A percentile compares a stretch with the other conserved stretches of the same genome.
Evolutionary conservation across 2,797 vertebrate species (phyloP).

Genomic region (Danio kyathit): DNA sequence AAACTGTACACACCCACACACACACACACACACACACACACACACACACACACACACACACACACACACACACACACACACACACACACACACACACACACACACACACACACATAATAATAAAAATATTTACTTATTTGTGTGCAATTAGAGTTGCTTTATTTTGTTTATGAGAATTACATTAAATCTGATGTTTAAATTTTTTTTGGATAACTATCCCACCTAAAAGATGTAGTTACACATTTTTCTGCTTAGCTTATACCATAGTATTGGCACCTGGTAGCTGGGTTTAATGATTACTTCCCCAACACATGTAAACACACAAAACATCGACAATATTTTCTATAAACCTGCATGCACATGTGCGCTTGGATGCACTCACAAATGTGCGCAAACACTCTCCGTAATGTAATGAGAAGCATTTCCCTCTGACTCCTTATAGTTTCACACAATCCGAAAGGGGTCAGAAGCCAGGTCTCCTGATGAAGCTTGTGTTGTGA

Average conservation of each 20-base stretch:
- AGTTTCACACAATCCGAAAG: slow-evolving; percentile 27
- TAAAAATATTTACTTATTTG: too few relatives aligned
- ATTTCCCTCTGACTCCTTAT: slow-evolving; percentile 31
- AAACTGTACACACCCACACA: too few relatives aligned
- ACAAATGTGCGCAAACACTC: slow-evolving; percentile 4
- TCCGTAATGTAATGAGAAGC: slow-evolving; percentile 5
- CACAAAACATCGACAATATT: not conserved
- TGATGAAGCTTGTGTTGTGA: slow-evolving; percentile 50
- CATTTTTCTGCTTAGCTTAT: not conserved
- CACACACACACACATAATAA: too few relatives aligned
- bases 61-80: too few relatives aligned
- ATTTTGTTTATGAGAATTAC: too few relatives aligned
- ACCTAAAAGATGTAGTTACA: not conserved
- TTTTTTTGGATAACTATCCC: not conserved
- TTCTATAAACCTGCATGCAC: not conserved
- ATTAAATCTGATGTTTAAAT: too few relatives aligned
- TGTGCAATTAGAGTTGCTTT: too few relatives aligned
- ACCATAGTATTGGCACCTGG: not conserved
- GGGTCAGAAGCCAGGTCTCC: slow-evolving; percentile 47
- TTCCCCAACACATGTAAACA: not conserved
- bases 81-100: too few relatives aligned
- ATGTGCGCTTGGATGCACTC: not conserved
- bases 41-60: too few relatives aligned
- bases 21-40: too few relatives aligned
- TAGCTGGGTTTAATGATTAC: not conserved